Percentiles rank a stretch among this genome's conserved stretches.
Conservation (phyloP, 1,140 invertebrate species). For the Trachelipus rathkii region DNA sequence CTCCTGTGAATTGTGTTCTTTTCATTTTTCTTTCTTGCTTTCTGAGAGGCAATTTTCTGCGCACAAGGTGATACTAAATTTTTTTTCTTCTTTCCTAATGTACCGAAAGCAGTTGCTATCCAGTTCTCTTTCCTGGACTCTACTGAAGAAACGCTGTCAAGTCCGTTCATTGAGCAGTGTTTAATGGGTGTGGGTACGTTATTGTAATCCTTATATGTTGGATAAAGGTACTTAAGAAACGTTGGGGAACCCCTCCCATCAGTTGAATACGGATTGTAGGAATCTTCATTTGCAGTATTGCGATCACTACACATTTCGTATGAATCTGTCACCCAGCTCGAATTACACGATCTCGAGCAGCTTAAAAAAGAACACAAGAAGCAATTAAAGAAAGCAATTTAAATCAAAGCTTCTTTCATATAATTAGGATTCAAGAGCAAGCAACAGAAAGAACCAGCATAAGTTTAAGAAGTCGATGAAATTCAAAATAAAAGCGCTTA, state of each 20-base stretch:
- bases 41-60: neutral
- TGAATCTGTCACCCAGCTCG: neutral
- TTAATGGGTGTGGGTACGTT: neutral
- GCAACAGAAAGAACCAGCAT: too few species aligned
- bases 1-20: neutral
- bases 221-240: neutral
- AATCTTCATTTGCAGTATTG: neutral
- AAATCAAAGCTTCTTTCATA: too few species aligned
- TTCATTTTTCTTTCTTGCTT: conserved; percentile 2
- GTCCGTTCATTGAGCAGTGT: neutral
- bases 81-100: neutral
- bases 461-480: too few species aligned
- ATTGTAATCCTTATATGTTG: neutral
- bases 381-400: too few species aligned
- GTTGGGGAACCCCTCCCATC: neutral
- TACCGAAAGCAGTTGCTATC: neutral
- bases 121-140: neutral
- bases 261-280: neutral
- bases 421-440: too few species aligned
- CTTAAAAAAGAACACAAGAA: neutral
- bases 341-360: neutral
- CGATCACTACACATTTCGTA: neutral
- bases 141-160: neutral
- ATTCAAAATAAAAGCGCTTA: too few species aligned
- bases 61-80: neutral